Base-by-base conservation (phyloP, 2,888 invertebrate species). In the Hylaea fasciaria region DNA sequence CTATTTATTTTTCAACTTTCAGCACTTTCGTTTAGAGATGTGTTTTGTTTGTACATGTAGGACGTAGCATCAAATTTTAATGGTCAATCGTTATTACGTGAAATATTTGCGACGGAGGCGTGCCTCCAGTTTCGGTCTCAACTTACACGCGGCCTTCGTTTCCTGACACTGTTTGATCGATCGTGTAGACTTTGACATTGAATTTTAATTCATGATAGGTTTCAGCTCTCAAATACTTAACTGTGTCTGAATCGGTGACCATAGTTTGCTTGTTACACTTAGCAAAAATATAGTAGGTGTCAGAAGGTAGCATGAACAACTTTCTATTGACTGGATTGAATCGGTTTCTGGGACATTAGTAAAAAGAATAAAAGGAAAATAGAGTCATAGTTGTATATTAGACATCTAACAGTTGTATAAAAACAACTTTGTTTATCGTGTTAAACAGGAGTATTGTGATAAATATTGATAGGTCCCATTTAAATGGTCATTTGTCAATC, bases 21-120 rank as follows among this genome's bases (percentile, higher is more conserved):
- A 66, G 9, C 22, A 8, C 47, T 49, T 61, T 53, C 44, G 35
- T 41, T 52, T 76, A 82, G 84, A 67, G 71, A 73, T 47, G 66
- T 68, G 59, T 76, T 82, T 85, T 83, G 58, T 72, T 71, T 71
- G 79, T 66, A 52, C 63, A 76, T 82, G 73, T 78, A 72, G 72
- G 73, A 72, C 71, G 73, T 74, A 87, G 89, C 83, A 81, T 90
- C 89, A 84, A 89, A 90, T 91, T 89, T 88, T 87, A 82, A 83
- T 87, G 85, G 82, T 72, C 51, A 45, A 55, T 45, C 22, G 45
- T 49, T 53, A 45, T 41, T 35, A 47, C 16, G 80, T 85, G 82
- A 82, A 82, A 78, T 81, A 73, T 77, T 76, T 78, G 77, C 77
- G 76, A 77, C 77, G 74, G 72, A 76, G 68, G 74, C 74, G 73